Percentiles rank a stretch among this genome's conserved stretches.
Conservation (phyloP, 1,140 invertebrate genomes). For the Heliconius congener region DNA sequence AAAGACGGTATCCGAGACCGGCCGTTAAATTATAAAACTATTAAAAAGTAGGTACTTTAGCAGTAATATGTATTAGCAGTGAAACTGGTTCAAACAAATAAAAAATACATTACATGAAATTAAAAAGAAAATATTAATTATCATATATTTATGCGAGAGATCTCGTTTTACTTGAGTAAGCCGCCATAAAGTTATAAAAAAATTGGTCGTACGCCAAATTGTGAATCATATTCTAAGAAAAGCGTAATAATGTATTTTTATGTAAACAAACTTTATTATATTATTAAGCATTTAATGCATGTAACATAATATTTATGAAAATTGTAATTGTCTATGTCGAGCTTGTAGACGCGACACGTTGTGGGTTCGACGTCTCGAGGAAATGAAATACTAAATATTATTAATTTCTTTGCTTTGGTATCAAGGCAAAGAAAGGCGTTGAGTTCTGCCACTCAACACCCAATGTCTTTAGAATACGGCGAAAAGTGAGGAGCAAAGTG, state of each 20-base stretch:
- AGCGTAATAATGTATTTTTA: neutral
- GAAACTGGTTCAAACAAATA: neutral
- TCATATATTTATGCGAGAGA: neutral
- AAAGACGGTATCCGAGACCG: too few species aligned
- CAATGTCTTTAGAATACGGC: too few species aligned
- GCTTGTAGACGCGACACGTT: too few species aligned
- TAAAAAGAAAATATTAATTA: neutral
- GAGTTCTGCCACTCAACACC: too few species aligned
- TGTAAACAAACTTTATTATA: neutral
- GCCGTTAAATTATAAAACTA: neutral
- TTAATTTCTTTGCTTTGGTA: too few species aligned
- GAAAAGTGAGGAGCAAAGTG: too few species aligned
- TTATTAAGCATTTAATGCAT: neutral
- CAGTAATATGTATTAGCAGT: neutral
- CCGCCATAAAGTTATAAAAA: constrained; percentile 6
- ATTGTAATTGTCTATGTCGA: too few species aligned
- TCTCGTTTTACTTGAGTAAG: neutral
- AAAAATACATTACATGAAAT: neutral
- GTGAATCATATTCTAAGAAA: constrained; percentile 21
- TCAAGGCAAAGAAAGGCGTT: too few species aligned
- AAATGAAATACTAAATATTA: too few species aligned
- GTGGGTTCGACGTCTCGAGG: too few species aligned
- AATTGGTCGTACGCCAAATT: constrained; percentile 22
- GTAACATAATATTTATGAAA: too few species aligned
- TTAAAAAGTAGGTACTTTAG: neutral